Base-by-base conservation (phyloP, 2,888 invertebrate species). In the Oligia latruncula region DNA sequence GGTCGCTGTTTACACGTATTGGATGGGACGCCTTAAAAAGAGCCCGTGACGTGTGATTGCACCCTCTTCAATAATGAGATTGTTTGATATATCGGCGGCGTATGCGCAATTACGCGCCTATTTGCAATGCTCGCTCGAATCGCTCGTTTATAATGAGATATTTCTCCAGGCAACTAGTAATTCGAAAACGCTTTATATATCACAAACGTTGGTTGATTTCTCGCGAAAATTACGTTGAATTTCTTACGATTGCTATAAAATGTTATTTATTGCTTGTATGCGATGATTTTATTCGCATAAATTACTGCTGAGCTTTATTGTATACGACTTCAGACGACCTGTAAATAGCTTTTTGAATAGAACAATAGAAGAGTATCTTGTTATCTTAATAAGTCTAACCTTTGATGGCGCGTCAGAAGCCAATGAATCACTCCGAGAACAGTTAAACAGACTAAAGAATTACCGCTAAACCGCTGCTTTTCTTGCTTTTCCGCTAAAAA, bases 71-170 rank as follows among this genome's bases (percentile, higher is more conserved):
- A 91, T 93, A 92, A 92, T 92, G 91, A 93, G 91, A 91, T 92
- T 91, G 90, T 93, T 93, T 95, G 93, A 94, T 93, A 93, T 94
- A 95, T 95, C 85, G 88, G 91, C 90, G 90, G 77, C 58, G 71
- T 58, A 65, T 86, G 80, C 93, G 93, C 93, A 94, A 95, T 96
- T 95, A 95, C 93, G 92, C 90, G 92, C 91, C 93, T 94, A 93
- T 94, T 94, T 91, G 92, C 91, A 93, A 93, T 92, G 89, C 91
- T 90, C 88, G 89, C 82, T 90, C 87, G 89, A 91, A 90, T 90
- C 88, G 88, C 84, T 89, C 89, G 88, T 90, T 90, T 90, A 90
- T 94, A 94, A 94, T 94, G 92, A 94, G 93, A 92, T 92, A 91
- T 92, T 90, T 94, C 95, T 93, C 89, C 89, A 85, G 94, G 94